These are phyloP conservation scores for Macropodus opercularis DNA, from an alignment of 2,797 vertebrate genomes.

Conservation along the genomic window DNA sequence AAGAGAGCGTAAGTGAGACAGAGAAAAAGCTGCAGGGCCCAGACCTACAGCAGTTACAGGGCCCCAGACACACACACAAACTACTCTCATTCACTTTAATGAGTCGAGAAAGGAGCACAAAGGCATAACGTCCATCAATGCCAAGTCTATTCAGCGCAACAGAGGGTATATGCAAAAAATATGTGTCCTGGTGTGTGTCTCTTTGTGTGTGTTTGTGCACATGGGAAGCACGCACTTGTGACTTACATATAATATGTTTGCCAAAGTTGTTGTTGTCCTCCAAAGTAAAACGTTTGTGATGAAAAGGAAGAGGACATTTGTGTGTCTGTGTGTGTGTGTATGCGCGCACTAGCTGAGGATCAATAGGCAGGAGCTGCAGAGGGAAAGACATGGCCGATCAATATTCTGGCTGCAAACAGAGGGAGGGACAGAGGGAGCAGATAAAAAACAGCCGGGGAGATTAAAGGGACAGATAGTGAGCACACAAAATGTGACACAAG, in stretches of 20 bases:
- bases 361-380: slow-evolving; percentile 84
- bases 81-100: slow-evolving; percentile 73
- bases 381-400: slow-evolving; percentile 85
- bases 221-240: slow-evolving; percentile 40
- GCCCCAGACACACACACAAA: slow-evolving; percentile 52
- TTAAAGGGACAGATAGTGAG: slow-evolving; percentile 74
- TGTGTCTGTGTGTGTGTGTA: slow-evolving; percentile 36
- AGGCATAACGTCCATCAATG: slow-evolving; percentile 75
- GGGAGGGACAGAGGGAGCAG: slow-evolving; percentile 69
- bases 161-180: slow-evolving; percentile 63
- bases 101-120: slow-evolving; percentile 72
- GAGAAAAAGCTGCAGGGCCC: slow-evolving; percentile 42
- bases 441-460: slow-evolving; percentile 72
- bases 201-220: slow-evolving; percentile 45
- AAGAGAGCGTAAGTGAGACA: slow-evolving; percentile 46
- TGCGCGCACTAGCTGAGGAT: slow-evolving; percentile 71
- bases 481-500: slow-evolving; percentile 63
- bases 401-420: slow-evolving; percentile 81
- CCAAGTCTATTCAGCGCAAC: slow-evolving; percentile 71
- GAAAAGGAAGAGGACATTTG: slow-evolving; percentile 13
- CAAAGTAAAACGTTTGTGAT: slow-evolving; percentile 9
- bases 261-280: slow-evolving; percentile 35
- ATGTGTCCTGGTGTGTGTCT: slow-evolving; percentile 41
- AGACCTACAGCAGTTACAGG: slow-evolving; percentile 61
- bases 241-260: slow-evolving; percentile 27